A percentile compares a stretch with the other conserved stretches of the same genome.
phyloP scores from a whole-genome alignment of 2,888 invertebrate genomes.

The Mechanitis mazaeus region DNA sequence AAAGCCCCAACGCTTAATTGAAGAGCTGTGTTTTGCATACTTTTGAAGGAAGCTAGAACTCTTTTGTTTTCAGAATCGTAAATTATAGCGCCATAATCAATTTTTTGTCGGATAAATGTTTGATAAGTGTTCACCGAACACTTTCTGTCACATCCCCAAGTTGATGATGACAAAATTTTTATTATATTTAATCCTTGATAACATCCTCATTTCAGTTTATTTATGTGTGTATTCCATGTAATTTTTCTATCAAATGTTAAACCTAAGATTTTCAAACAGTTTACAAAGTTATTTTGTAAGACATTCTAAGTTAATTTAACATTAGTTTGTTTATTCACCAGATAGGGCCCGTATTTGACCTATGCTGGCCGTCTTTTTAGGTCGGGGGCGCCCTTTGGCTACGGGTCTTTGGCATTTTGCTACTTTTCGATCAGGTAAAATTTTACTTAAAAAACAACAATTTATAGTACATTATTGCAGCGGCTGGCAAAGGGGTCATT shows the following conservation, averaged over 20 bases:
- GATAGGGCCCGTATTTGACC: too few relatives aligned
- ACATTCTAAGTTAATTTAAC: too few relatives aligned
- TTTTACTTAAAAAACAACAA: too few relatives aligned
- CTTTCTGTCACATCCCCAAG: conserved; percentile 22
- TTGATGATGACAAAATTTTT: conserved; percentile 19
- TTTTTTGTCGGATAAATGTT: conserved; percentile 23
- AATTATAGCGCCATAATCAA: conserved; percentile 20
- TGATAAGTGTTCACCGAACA: conserved; percentile 17
- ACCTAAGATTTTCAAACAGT: conserved; percentile 21
- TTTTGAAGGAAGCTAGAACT: conserved; percentile 13
- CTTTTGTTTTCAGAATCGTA: conserved; percentile 20
- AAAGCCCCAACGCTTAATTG: conserved; percentile 17
- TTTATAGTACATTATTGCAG: too few relatives aligned
- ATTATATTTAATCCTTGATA: conserved; percentile 23
- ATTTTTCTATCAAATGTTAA: conserved; percentile 23
- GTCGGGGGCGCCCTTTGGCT: too few relatives aligned
- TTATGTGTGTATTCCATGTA: conserved; percentile 19
- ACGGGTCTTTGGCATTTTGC: too few relatives aligned
- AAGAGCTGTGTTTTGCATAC: conserved; percentile 28
- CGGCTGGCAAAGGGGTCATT: too few relatives aligned
- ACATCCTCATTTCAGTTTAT: conserved; percentile 24
- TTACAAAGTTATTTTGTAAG: too few relatives aligned
- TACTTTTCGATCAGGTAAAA: too few relatives aligned
- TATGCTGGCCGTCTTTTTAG: too few relatives aligned
- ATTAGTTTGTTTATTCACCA: too few relatives aligned